Base-by-base conservation (phyloP, 2,113 vertebrate genomes). In the Erpornis zantholeuca region DNA sequence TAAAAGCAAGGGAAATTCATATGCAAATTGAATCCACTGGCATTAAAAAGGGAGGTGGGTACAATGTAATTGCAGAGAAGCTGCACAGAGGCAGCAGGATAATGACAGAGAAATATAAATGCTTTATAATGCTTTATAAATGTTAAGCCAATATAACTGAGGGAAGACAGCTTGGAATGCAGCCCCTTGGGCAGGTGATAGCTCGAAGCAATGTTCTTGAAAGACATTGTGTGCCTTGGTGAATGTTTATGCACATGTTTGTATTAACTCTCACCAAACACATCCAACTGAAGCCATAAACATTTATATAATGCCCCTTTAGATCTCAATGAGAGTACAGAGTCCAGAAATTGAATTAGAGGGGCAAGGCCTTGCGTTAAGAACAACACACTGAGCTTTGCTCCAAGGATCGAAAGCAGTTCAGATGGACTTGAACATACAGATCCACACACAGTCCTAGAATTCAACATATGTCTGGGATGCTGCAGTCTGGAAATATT, bases 1-100 rank as follows among this genome's bases (percentile, higher is more conserved):
- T 9, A 42, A 56, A 82, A 90, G 31, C 0, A 0, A 82, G 33
- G 14, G 66, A 76, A 91, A 89, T 84, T 88, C 78, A 76, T 82
- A 87, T 87, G 86, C 65, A 94, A 91, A 89, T 85, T 25, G 40
- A 85, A 60, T 53, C 80, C 13, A 27, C n/a, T 54, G 65, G 40
- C 65, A 68, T 68, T 79, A 50, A 61, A 81, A 88, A 75, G 29
- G 57, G 42, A 91, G 61, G 80, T 49, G n/a, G 40, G 49, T 11
- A 68, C 40, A 84, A 56, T 1, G 16, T 59, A 84, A 86, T 60
- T 86, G 73, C 44, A 91, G 77, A 86, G 80, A 60, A 92, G 53
- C 36, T 64, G 69, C 65, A 68, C 13, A 60, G 60, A 73, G 35
- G 60, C 69, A 78, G 47, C 19, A 92, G 77, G 84, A 82, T 36